phyloP scores from a whole-genome alignment of 2,888 invertebrate species.

The Ectemnius cavifrons region DNA sequence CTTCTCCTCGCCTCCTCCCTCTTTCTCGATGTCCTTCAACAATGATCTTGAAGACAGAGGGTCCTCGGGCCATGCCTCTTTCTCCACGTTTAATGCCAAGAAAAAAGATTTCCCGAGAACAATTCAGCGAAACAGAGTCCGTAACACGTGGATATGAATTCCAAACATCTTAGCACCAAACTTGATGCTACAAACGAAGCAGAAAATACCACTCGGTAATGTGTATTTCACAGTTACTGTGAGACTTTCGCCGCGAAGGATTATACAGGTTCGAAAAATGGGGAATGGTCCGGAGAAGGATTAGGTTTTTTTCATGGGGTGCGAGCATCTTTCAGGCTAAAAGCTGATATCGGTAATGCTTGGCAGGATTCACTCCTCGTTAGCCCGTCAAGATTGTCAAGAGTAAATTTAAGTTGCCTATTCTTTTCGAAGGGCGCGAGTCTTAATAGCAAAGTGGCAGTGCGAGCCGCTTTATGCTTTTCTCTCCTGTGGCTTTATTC shows the following conservation, averaged over 20 bases:
- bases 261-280: too few relatives aligned
- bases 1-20: conserved; percentile 28
- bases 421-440: conserved; percentile 57
- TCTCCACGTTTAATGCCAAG: too few relatives aligned
- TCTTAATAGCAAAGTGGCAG: conserved; percentile 65
- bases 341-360: conserved; percentile 19
- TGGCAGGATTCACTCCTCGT: conserved; percentile 10
- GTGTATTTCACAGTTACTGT: too few relatives aligned
- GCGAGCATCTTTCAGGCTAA: background rate
- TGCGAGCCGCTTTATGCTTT: conserved; percentile 71
- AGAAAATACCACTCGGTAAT: too few relatives aligned
- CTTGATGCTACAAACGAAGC: too few relatives aligned
- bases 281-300: too few relatives aligned
- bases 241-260: too few relatives aligned
- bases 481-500: conserved; percentile 50
- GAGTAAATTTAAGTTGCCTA: conserved; percentile 53
- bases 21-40: background rate
- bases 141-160: too few relatives aligned
- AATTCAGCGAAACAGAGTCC: too few relatives aligned
- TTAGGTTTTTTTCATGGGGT: too few relatives aligned
- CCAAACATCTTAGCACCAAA: too few relatives aligned
- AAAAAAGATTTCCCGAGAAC: too few relatives aligned
- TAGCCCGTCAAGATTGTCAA: conserved; percentile 34
- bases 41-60: conserved; percentile 26
- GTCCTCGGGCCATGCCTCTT: background rate